Conservation (phyloP, 2,797 vertebrate species). For the Acanthopagrus latus region DNA sequence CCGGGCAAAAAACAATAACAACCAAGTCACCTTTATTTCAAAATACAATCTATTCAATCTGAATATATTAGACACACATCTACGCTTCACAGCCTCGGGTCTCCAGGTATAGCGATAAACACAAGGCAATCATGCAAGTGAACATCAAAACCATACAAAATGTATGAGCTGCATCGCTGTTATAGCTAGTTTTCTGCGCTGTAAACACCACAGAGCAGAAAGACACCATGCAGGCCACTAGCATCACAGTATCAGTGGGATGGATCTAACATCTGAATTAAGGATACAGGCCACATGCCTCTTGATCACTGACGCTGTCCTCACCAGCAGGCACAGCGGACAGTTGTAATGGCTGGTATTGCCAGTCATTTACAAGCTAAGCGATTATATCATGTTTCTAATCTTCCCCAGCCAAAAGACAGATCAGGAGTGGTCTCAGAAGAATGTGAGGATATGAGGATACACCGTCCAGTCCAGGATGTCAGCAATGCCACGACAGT, state of each 20-base stretch:
- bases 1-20: neutral
- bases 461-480: neutral
- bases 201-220: neutral
- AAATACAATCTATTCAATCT: neutral
- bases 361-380: neutral
- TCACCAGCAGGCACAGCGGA: neutral
- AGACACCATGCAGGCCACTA: neutral
- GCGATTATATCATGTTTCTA: neutral
- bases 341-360: neutral
- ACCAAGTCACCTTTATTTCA: neutral
- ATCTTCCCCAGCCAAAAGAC: neutral
- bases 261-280: neutral
- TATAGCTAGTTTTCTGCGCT: neutral
- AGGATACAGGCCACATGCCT: conserved; percentile 8
- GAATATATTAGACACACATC: neutral
- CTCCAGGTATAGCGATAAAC: neutral
- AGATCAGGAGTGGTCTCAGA: neutral
- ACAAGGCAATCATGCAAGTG: neutral
- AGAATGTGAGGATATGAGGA: neutral
- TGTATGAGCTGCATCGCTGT: neutral
- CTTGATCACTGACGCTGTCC: neutral
- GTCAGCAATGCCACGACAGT: neutral
- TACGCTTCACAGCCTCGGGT: neutral
- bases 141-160: conserved; percentile 1
- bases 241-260: conserved; percentile 2